Conservation (phyloP, 23 tunicate species). For the Ciona savignyi region DNA sequence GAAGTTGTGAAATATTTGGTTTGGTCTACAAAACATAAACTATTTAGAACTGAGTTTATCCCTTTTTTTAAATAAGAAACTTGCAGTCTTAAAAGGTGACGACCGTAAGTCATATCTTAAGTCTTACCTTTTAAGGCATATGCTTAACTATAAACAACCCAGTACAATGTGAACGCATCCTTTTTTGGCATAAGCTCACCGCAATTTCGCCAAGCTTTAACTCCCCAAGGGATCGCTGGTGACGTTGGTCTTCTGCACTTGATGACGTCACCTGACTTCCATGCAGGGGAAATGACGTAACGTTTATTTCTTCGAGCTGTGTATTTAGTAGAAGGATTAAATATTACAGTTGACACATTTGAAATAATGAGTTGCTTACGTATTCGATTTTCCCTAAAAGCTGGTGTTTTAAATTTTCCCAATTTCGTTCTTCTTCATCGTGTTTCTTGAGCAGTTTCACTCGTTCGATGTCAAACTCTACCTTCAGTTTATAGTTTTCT, state of each 20-base stretch:
- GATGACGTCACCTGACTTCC: slow-evolving; percentile 55
- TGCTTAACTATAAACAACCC: no score
- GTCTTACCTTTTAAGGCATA: neutral
- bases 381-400: slow-evolving; percentile 49
- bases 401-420: slow-evolving; percentile 36
- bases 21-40: no score
- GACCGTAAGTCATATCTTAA: no score
- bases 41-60: no score
- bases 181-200: no score
- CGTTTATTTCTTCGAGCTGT: neutral
- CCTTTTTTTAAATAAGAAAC: no score
- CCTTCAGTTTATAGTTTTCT: neutral
- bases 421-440: slow-evolving; percentile 46
- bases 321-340: neutral
- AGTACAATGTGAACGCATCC: no score
- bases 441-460: slow-evolving; percentile 5
- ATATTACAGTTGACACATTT: neutral
- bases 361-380: slow-evolving; percentile 3
- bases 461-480: slow-evolving; percentile 19
- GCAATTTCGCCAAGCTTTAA: neutral
- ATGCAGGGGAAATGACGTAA: slow-evolving; percentile 32
- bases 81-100: no score
- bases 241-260: slow-evolving; percentile 15
- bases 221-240: neutral
- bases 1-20: no score